Base-by-base conservation (phyloP, 2,797 vertebrate genomes). In the Staurois parvus region DNA sequence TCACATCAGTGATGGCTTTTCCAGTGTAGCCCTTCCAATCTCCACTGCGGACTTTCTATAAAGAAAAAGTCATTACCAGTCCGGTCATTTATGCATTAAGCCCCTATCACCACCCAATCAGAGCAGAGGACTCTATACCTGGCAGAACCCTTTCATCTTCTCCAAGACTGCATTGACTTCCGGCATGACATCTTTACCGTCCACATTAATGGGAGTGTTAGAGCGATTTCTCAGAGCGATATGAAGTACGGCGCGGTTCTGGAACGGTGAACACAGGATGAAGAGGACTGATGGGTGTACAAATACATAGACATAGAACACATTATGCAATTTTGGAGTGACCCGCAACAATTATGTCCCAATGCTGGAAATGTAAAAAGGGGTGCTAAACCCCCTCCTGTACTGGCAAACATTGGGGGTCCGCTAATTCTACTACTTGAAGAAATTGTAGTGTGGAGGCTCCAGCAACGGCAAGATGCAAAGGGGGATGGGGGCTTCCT, bases 21-120 rank as follows among this genome's bases (percentile, higher is more conserved):
- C 97, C 98, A 0, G 96, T 95, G 93, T 95, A 98, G 37, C 98
- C 98, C 85, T 99, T 99, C 98, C 98, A 99, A 30, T 98, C 96
- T 0, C 98, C 98, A 0, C 96, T 93, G 68, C 98, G 96, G 59
- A 99, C 98, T 88, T 92, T 96, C 98, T 99, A 24, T 21, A 59
- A 59, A 4, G 0, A n/a, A 62, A 0, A 32, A 37, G 87, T 32
- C 0, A 29, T 29, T 29, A 83, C 67, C 15, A 69, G 40, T 24
- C 9, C 6, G 24, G 19, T 34, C 17, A 34, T 34, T 24, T 24
- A 8, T 1, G 0, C 2, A 19, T 17, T 3, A 12, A 3, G 48
- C 45, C 40, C 1, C 17, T 24, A 59, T 24, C 5, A 24, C 68
- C 30, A 34, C 24, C 1, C 26, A n/a, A 37, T 59, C 52, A 24